phyloP scores from a whole-genome alignment of 2,888 invertebrate species.

The Drosophila mayaguana region DNA sequence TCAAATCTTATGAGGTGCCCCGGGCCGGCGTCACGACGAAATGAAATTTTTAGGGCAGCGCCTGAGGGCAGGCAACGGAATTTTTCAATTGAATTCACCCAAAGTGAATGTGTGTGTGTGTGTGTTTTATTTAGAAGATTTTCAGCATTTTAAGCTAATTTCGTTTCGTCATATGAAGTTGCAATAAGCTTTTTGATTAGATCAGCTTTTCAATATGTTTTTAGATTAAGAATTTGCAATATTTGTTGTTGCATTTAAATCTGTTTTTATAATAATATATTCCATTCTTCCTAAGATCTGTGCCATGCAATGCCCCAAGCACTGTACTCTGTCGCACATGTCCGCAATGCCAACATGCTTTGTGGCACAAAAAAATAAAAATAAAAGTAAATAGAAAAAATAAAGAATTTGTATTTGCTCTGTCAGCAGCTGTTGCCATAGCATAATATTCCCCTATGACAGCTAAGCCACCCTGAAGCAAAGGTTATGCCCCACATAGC shows the following conservation, averaged over 20 bases:
- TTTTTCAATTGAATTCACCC: constrained; percentile 33
- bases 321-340: background rate
- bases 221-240: background rate
- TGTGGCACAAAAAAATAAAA: background rate
- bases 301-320: constrained; percentile 4
- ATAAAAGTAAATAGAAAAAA: background rate
- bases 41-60: constrained; percentile 19
- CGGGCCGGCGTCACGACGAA: constrained; percentile 22
- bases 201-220: background rate
- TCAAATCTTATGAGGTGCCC: constrained; percentile 55
- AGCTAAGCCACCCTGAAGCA: background rate
- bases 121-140: constrained; percentile 1
- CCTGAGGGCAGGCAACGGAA: constrained; percentile 43
- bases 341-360: background rate
- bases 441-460: constrained; percentile 2
- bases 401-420: background rate
- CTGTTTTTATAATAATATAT: background rate
- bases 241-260: constrained; percentile 1
- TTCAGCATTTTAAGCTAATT: constrained; percentile 2
- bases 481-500: background rate
- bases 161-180: background rate
- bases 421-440: constrained; percentile 10
- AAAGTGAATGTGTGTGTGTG: background rate
- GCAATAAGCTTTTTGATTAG: background rate
- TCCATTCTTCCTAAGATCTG: background rate